Evolutionary conservation across 2,797 vertebrate genomes (phyloP).

Genomic region (Rallus crepitans): DNA sequence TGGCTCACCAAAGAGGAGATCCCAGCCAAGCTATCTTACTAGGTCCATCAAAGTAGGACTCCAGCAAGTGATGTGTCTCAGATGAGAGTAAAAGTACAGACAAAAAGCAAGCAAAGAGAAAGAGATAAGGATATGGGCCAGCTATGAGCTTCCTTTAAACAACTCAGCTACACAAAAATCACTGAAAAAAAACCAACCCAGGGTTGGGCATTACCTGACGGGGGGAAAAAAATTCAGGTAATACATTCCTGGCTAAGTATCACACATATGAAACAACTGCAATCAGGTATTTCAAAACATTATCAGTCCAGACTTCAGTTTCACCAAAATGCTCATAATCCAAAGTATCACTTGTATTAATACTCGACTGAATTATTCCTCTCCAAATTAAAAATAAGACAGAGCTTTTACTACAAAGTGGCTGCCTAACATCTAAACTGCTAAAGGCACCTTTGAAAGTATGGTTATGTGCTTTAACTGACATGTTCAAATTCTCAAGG

Average conservation of each 20-base stretch:
- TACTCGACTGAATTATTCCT: not conserved
- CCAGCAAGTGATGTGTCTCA: slow-evolving; percentile 54
- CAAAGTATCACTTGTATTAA: not conserved
- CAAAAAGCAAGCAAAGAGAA: slow-evolving; percentile 49
- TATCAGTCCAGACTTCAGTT: not conserved
- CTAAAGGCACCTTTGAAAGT: not conserved
- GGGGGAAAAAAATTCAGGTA: not conserved
- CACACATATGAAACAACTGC: not conserved
- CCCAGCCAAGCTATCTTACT: slow-evolving; percentile 59
- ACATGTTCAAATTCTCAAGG: not conserved
- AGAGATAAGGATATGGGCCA: slow-evolving; percentile 45
- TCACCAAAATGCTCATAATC: not conserved
- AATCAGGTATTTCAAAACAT: not conserved
- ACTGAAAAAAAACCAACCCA: not conserved
- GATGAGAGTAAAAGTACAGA: slow-evolving; percentile 51
- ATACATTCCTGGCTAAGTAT: not conserved
- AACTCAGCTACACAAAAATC: slow-evolving; percentile 33
- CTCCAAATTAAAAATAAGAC: not conserved
- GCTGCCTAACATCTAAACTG: not conserved
- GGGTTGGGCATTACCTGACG: not conserved
- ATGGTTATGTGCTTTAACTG: not conserved
- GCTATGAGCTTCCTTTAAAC: slow-evolving; percentile 33
- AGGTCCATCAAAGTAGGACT: slow-evolving; percentile 64
- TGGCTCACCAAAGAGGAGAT: slow-evolving; percentile 55
- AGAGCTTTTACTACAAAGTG: not conserved